phyloP scores from a whole-genome alignment of 2,797 vertebrate species.

The Pelodytes ibericus region DNA sequence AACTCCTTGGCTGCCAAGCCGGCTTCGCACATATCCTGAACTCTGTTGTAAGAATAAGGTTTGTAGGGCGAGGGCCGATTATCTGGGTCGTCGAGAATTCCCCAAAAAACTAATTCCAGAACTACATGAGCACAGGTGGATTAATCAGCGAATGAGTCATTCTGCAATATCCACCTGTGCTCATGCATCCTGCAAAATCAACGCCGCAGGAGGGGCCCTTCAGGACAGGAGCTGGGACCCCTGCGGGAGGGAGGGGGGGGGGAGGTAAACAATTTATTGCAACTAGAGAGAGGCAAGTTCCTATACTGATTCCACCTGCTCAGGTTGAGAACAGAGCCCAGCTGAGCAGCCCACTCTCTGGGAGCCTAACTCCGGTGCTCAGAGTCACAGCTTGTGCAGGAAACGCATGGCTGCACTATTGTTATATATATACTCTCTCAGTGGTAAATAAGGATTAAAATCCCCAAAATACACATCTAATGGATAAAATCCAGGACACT shows the following conservation, averaged over 20 bases:
- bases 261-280: neutral
- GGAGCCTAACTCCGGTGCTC: neutral
- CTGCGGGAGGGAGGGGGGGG: no score
- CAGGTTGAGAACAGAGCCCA: conserved; percentile 3
- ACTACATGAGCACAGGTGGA: neutral
- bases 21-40: no score
- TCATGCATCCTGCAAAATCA: neutral
- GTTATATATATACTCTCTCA: neutral
- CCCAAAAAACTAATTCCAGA: no score
- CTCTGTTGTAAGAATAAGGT: no score
- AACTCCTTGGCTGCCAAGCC: no score
- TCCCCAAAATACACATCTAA: no score
- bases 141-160: neutral
- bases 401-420: neutral
- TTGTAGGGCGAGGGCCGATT: no score
- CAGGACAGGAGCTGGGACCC: neutral
- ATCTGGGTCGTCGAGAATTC: no score
- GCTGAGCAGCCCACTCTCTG: neutral
- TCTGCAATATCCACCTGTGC: no score
- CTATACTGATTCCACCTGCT: conserved; percentile 3
- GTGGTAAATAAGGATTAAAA: neutral
- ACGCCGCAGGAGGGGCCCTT: neutral
- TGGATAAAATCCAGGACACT: no score
- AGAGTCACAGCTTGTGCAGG: neutral
- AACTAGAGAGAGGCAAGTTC: neutral